phyloP scores from a whole-genome alignment of 2,888 invertebrate species.

The Chrysolina haemoptera region DNA sequence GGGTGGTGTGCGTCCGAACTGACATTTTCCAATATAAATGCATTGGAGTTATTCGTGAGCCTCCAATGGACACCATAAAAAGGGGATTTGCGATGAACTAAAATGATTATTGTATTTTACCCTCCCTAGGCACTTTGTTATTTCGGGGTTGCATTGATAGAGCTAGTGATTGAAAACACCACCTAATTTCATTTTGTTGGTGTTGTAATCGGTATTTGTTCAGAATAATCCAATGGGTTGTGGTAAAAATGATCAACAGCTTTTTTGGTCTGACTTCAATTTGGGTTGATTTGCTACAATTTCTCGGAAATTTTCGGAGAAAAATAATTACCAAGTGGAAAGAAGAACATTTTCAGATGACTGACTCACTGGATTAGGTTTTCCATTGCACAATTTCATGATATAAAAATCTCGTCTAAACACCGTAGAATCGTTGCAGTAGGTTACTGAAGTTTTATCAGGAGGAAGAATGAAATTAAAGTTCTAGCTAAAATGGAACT shows the following conservation, averaged over 20 bases:
- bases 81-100: slow-evolving; percentile 46
- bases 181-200: slow-evolving; percentile 35
- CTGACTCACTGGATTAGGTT: no score
- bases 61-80: slow-evolving; percentile 27
- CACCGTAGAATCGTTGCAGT: no score
- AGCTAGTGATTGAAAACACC: slow-evolving; percentile 37
- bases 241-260: slow-evolving; percentile 8
- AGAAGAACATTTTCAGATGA: no score
- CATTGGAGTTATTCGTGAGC: slow-evolving; percentile 32
- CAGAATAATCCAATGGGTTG: background rate
- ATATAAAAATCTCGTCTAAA: no score
- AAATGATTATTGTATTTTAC: slow-evolving; percentile 47
- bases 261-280: background rate
- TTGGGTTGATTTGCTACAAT: no score
- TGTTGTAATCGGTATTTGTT: slow-evolving; percentile 2
- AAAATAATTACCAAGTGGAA: no score
- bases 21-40: slow-evolving; percentile 33
- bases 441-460: no score
- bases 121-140: slow-evolving; percentile 41
- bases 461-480: no score
- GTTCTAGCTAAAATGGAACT: no score
- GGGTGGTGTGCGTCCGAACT: slow-evolving; percentile 1
- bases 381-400: no score
- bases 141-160: slow-evolving; percentile 35
- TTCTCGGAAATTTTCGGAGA: no score